Base-by-base conservation (phyloP, 2,888 invertebrate species). In the Leucoptera coffeella region DNA sequence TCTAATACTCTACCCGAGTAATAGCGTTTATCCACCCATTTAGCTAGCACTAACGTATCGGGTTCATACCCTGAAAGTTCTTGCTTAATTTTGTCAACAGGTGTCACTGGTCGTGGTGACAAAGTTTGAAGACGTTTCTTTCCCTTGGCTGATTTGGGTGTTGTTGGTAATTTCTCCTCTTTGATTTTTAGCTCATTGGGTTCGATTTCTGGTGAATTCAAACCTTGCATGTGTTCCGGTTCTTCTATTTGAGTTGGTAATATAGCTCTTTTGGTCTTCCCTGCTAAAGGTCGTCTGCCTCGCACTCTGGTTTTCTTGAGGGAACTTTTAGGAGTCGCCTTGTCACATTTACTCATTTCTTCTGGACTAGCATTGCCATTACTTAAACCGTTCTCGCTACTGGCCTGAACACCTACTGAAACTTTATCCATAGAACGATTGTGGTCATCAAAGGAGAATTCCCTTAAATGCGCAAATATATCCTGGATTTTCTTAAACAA, bases 21-120 rank as follows among this genome's bases (percentile, higher is more conserved):
- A 36, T 79, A 81, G 32, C 77, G 73, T 38, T 75, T 78, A 41
- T 82, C 80, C 0, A 76, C 74, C 81, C 82, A 82, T 45, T 77
- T 78, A 1, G 81, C 82, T 35, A 81, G 60, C 0, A 80, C 80
- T 0, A 60, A 57, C 0, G 71, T 72, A 4, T 67, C 69, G 1
- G 61, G 59, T 0, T 59, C 41, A 30, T 43, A 54, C 0, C 64
- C 65, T 4, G 58, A 50, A 23, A 60, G 65, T 32, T 69, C 69
- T 0, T 40, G 32, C 30, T 67, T 67, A 0, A 55, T 31, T 14
- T 62, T 67, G 27, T 65, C 67, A 0, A 67, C 64, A 0, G 69
- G 69, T 1, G 67, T 65, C 0, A 61, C 61, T 0, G 65, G 69
- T 12, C 69, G 39, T 0, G 69, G 69, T 0, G 69, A 69, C 0